phyloP scores from a whole-genome alignment of 2,113 vertebrate genomes.

The Oreochromis tanganicae region DNA sequence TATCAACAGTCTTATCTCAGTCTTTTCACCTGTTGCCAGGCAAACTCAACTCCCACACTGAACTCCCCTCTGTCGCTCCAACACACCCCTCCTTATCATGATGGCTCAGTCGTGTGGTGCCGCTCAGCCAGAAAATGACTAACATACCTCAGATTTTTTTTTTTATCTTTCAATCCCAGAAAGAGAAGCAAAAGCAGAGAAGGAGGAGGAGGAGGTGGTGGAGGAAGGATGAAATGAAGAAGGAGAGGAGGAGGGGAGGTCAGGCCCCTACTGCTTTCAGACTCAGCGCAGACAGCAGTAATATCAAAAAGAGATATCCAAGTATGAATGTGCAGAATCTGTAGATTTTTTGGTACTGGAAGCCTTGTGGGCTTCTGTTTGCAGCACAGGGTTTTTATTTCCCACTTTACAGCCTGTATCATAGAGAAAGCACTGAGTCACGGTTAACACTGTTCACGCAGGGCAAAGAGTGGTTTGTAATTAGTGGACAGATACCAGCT shows the following conservation, averaged over 20 bases:
- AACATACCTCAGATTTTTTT: conserved; percentile 23
- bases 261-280: background rate
- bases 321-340: background rate
- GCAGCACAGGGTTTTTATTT: background rate
- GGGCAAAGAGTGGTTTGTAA: background rate
- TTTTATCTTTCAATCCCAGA: background rate
- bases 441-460: background rate
- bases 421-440: background rate
- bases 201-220: background rate
- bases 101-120: background rate
- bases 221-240: background rate
- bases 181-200: background rate
- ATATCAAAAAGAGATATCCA: background rate
- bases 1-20: conserved; percentile 25
- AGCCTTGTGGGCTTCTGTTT: background rate
- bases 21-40: conserved; percentile 60
- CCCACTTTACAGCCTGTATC: background rate
- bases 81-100: background rate
- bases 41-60: conserved; percentile 52
- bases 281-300: conserved; percentile 1
- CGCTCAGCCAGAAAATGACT: conserved; percentile 30
- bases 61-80: background rate
- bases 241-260: background rate
- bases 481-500: background rate
- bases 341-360: background rate